phyloP scores from a whole-genome alignment of 2,797 vertebrate genomes.

The Rhyacichthys aspro region DNA sequence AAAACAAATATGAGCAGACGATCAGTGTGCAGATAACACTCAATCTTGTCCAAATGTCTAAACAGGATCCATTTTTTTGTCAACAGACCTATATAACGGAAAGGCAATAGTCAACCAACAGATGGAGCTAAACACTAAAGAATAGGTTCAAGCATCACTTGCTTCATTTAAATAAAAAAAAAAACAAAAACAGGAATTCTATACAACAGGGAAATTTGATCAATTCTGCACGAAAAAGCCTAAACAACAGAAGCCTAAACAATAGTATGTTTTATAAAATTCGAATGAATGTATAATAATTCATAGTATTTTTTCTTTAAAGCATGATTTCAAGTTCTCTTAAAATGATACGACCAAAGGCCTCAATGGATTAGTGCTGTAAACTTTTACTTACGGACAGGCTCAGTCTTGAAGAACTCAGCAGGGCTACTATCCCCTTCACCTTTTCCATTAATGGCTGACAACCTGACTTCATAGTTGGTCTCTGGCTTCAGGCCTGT shows the following conservation, averaged over 20 bases:
- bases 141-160: conserved; percentile 17
- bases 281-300: background rate
- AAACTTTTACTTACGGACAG: conserved; percentile 91
- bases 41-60: conserved; percentile 9
- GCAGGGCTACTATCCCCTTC: conserved; percentile 87
- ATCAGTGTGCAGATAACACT: conserved; percentile 30
- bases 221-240: background rate
- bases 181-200: conserved; percentile 1
- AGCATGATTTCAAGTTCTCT: background rate
- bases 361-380: background rate
- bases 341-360: conserved; percentile 1
- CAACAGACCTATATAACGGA: conserved; percentile 1
- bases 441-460: conserved; percentile 95
- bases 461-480: conserved; percentile 87
- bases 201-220: conserved; percentile 7
- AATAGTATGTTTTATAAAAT: too few relatives aligned
- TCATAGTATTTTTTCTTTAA: background rate
- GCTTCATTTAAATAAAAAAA: background rate
- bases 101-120: conserved; percentile 57
- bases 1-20: conserved; percentile 64
- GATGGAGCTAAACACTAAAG: conserved; percentile 69
- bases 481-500: conserved; percentile 90
- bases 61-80: conserved; percentile 17
- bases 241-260: background rate
- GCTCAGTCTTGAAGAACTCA: conserved; percentile 90